A percentile compares a stretch with the other conserved stretches of the same genome.
phyloP scores from a whole-genome alignment of 2,888 invertebrate species.

The Polyommatus iphigenia region DNA sequence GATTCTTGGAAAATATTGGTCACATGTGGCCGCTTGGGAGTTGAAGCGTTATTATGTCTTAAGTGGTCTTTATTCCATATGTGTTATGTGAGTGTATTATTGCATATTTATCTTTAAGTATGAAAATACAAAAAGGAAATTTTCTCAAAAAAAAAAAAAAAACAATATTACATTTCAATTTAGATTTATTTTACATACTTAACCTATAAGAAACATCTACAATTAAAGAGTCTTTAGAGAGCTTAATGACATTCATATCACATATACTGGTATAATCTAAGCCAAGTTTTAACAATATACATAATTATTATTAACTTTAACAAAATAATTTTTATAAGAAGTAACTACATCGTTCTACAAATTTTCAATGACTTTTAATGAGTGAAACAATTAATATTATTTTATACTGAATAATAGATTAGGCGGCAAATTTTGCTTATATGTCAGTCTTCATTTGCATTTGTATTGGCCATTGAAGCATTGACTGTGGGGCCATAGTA shows the following conservation, averaged over 20 bases:
- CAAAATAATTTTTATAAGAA: constrained; percentile 65
- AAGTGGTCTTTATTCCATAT: too few species aligned
- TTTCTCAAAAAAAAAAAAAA: neutral
- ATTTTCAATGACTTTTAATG: constrained; percentile 36
- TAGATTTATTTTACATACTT: constrained; percentile 58
- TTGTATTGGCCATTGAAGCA: constrained; percentile 61
- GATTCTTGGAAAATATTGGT: too few species aligned
- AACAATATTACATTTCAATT: constrained; percentile 35
- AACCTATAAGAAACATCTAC: constrained; percentile 50
- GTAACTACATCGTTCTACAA: constrained; percentile 52
- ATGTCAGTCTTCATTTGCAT: constrained; percentile 76
- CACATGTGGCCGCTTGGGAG: too few species aligned
- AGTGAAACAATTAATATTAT: constrained; percentile 22
- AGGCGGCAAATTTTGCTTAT: constrained; percentile 53
- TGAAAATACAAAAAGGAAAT: neutral
- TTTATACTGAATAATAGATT: constrained; percentile 63
- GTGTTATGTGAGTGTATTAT: too few species aligned
- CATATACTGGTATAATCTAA: constrained; percentile 67
- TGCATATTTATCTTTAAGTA: too few species aligned
- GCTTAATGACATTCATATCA: constrained; percentile 79
- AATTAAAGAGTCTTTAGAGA: constrained; percentile 67
- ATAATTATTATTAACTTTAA: constrained; percentile 57
- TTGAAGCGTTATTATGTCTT: too few species aligned
- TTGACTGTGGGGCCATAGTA: constrained; percentile 92
- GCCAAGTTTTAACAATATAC: constrained; percentile 69